Evolutionary conservation across 1,140 invertebrate species (phyloP), one percentile per base, ranked within the genome.

Genomic region (Chironomus tepperi): DNA sequence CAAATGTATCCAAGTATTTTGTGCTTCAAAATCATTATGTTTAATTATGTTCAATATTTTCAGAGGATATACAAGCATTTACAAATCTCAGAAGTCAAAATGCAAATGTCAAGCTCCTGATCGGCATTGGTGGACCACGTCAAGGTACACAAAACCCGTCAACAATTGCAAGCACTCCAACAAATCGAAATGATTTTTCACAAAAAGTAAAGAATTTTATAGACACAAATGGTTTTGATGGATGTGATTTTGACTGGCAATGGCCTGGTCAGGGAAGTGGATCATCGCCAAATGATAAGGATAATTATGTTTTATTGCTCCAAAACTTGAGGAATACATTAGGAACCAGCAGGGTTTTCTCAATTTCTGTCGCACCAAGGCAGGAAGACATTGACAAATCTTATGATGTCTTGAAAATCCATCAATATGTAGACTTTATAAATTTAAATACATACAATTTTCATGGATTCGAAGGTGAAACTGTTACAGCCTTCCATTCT

Each of bases 91-190:
- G 86, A 74, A 64, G 84, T n/a, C 76, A 76, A 8, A 89, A 86
- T 78, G 84, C 87, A 0, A 76, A 79, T 0, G 70, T 86, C 2
- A 90, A 89, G 78, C 82, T 83, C 0, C 70, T 89, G 16, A 75
- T 90, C 3, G 87, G 88, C 0, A 87, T 90, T 57, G 89, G 89
- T 42, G 89, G 89, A 1, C 89, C 87, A 86, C 88, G 85, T 75
- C 84, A 86, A 77, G 84, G 83, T 19, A 85, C 84, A 0, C 12
- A 12, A 0, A 85, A 1, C 9, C 18, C 18, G 3, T 43, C 43
- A 5, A 42, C 1, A 12, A 73, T 42, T 42, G 43, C 42, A 73
- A 42, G 7, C n/a, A 18, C n/a, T 7, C n/a, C 12, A 42, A 42
- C 16, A 3, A 8, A 5, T 7, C 0, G 73, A 43, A 21, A 9